Evolutionary conservation across 2,888 invertebrate species (phyloP), one percentile per base, ranked within the genome.

Genomic region (Trisateles emortualis): DNA sequence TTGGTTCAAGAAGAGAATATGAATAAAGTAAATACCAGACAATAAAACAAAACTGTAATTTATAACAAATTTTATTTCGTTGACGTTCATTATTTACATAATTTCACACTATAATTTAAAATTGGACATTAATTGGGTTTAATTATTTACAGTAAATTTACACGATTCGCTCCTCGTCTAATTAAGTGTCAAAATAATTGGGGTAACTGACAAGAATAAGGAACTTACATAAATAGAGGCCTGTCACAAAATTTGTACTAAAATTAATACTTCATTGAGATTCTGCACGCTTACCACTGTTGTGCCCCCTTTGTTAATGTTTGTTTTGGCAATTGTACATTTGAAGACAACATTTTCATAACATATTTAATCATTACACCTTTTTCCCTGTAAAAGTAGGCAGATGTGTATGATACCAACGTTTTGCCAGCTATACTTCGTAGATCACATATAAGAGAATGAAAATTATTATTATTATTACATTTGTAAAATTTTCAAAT

Each of bases 61-160:
- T 72, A 70, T 77, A 73, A 70, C 72, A 76, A 76, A 69, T 33
- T 81, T 74, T 81, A 78, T 74, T 79, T 81, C 75, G 76, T 75
- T 78, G 76, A 78, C 59, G 66, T 59, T 65, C 56, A 68, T 64
- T 76, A 77, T 78, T 72, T 72, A 79, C 72, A 73, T 52, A 14
- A 64, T 60, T 59, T 33, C 39, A 40, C 68, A 55, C 56, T 61
- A 58, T 60, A 58, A 68, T 66, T 64, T 70, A 38, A 65, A 64
- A 65, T 66, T 70, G 59, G 66, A 64, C 65, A 67, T 61, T 68
- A 64, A 64, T 64, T 61, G 58, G 53, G 57, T 55, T 62, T 50
- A 55, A 47, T 52, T 67, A 74, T 76, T 69, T 68, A 71, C 64
- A 75, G 32, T 46, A 22, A 44, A 59, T 64, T 64, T 67, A 70